These are phyloP conservation scores for Zaprionus africanus DNA, from an alignment of 1,140 invertebrate genomes.

Conservation along the genomic window DNA sequence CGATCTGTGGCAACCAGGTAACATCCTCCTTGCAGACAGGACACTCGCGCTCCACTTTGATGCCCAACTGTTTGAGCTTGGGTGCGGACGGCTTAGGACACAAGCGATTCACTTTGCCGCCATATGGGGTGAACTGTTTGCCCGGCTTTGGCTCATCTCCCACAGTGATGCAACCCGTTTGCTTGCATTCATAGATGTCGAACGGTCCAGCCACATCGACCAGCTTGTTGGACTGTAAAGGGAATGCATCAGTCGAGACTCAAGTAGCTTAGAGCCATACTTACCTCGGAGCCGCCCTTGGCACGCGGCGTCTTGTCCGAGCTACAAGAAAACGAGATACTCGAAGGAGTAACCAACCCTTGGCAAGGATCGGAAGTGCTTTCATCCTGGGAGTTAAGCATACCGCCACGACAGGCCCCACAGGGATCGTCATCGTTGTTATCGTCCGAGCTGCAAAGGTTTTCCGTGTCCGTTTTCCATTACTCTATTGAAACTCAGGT, in stretches of 20 bases:
- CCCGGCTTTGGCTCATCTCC: slow-evolving; percentile 19
- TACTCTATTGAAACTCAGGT: slow-evolving; percentile 71
- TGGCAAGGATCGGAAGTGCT: slow-evolving; percentile 52
- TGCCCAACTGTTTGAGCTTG: slow-evolving; percentile 45
- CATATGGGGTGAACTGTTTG: slow-evolving; percentile 36
- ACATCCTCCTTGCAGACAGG: slow-evolving; percentile 70
- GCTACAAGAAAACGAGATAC: background rate
- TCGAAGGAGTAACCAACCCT: slow-evolving; percentile 38
- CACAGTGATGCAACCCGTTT: slow-evolving; percentile 23
- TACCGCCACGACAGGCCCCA: background rate
- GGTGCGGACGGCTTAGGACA: slow-evolving; percentile 28
- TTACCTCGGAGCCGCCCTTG: slow-evolving; percentile 24
- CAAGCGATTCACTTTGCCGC: slow-evolving; percentile 45
- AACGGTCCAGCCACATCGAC: slow-evolving; percentile 64
- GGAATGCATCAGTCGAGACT: background rate
- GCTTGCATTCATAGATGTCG: slow-evolving; percentile 26
- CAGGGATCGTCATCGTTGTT: background rate
- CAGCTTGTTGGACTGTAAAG: background rate
- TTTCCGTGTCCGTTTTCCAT: slow-evolving; percentile 42
- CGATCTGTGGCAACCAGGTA: slow-evolving; percentile 70
- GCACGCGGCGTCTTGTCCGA: background rate
- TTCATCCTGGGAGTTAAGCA: slow-evolving; percentile 12
- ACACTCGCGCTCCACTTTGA: slow-evolving; percentile 44
- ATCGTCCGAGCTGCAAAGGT: slow-evolving; percentile 33
- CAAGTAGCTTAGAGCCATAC: background rate